These are phyloP conservation scores for Naja naja DNA, from an alignment of 2,113 vertebrate genomes.

Conservation along the genomic window DNA sequence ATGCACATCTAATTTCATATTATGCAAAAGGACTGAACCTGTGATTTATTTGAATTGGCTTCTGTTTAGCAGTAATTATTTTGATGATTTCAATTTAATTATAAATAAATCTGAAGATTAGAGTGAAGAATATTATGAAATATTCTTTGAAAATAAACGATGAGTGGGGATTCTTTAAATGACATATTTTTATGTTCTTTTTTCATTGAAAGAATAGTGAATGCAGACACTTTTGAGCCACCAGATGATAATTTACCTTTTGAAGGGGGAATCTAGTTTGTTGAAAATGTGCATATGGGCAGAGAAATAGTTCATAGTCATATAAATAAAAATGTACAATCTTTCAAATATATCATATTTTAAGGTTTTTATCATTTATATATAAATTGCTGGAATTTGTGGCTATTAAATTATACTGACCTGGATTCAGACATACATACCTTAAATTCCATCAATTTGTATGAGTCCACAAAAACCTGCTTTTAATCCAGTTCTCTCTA, in stretches of 20 bases:
- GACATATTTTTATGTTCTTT: not conserved
- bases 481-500: not conserved
- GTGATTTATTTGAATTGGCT: not conserved
- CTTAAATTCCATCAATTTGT: not conserved
- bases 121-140: not conserved
- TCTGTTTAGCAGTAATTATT: not conserved
- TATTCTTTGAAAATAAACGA: not conserved
- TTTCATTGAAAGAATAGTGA: not conserved
- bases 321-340: not conserved
- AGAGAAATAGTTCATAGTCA: not conserved
- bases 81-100: not conserved
- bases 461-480: not conserved
- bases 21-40: not conserved
- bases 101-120: not conserved
- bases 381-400: not conserved
- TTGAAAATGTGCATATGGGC: not conserved
- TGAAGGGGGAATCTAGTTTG: not conserved
- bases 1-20: not conserved
- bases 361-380: not conserved
- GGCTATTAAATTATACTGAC: not conserved
- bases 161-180: not conserved
- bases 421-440: not conserved
- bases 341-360: not conserved
- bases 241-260: not conserved
- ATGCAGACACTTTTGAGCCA: not conserved